Percentiles rank a stretch among this genome's conserved stretches.
Evolutionary conservation across 2,797 vertebrate species (phyloP).

Genomic region (Neopelma chrysocephalum): DNA sequence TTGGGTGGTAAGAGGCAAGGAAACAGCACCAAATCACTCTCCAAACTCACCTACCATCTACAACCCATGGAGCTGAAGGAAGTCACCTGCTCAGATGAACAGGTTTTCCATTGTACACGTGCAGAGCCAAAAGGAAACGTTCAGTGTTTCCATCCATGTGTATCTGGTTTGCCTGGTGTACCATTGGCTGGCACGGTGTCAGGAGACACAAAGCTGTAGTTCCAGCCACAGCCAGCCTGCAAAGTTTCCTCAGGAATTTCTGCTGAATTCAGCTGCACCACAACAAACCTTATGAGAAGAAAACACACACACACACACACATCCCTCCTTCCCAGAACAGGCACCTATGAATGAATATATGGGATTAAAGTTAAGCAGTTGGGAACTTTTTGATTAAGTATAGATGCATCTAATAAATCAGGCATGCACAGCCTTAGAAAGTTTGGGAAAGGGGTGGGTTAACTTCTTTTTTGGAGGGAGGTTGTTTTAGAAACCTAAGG

Average conservation of each 20-base stretch:
- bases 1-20: background rate
- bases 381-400: background rate
- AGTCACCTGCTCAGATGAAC: background rate
- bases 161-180: background rate
- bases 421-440: background rate
- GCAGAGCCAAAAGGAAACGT: background rate
- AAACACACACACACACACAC: background rate
- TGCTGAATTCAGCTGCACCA: background rate
- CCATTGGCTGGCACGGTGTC: background rate
- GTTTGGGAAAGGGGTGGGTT: background rate
- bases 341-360: rapidly evolving
- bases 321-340: background rate
- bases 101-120: background rate
- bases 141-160: background rate
- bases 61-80: background rate
- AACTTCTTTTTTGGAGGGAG: background rate
- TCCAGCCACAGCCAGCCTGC: background rate
- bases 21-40: background rate
- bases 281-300: rapidly evolving
- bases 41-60: background rate
- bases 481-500: background rate
- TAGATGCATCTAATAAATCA: background rate
- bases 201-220: background rate
- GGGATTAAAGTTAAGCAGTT: background rate
- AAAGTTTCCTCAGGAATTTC: background rate